Conservation (phyloP, 2,888 invertebrate species). For the Eupeodes luniger region DNA sequence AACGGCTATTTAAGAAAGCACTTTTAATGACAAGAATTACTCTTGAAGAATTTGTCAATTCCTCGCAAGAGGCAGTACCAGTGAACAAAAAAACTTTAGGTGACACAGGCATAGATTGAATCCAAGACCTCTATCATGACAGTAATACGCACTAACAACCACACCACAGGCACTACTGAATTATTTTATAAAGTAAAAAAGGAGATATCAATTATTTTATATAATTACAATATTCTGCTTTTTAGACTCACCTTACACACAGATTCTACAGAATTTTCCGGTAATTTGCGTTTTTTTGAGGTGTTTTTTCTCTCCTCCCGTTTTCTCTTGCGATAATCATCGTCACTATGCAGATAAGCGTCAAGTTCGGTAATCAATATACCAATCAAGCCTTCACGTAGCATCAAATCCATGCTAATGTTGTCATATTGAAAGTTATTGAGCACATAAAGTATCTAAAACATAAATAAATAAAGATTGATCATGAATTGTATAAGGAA, state of each 20-base stretch:
- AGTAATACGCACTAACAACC: no score
- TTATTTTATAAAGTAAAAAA: no score
- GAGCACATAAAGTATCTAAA: constrained; percentile 82
- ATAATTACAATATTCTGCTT: neutral
- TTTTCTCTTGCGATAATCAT: constrained; percentile 81
- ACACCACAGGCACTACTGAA: no score
- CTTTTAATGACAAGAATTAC: no score
- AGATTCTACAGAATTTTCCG: constrained; percentile 77
- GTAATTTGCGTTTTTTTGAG: constrained; percentile 81
- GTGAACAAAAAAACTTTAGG: no score
- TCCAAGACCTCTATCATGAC: no score
- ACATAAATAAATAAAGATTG: constrained; percentile 27
- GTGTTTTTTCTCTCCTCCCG: constrained; percentile 81
- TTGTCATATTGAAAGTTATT: constrained; percentile 85
- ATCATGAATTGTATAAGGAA: neutral
- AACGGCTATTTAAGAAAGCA: no score
- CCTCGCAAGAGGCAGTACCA: no score
- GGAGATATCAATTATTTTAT: neutral
- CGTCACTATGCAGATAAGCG: constrained; percentile 81
- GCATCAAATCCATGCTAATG: constrained; percentile 85
- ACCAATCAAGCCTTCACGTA: constrained; percentile 85
- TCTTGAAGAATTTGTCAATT: no score
- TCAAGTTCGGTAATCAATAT: constrained; percentile 85
- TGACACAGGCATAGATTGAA: no score
- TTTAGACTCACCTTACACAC: constrained; percentile 79